phyloP scores from a whole-genome alignment of 2,888 invertebrate genomes.

The Quadriops clusia region DNA sequence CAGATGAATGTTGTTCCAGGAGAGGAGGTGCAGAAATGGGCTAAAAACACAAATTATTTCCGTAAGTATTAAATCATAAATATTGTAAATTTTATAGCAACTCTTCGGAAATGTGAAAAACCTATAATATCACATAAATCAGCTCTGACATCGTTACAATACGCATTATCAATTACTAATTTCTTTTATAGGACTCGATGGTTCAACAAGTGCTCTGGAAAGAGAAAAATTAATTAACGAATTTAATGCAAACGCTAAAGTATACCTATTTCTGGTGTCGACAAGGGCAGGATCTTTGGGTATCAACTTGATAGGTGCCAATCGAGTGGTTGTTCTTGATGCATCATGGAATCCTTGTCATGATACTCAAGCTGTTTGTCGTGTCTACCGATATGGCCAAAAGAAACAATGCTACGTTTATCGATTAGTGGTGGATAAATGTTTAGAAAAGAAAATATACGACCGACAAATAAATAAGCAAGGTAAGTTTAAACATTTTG shows the following conservation, averaged over 20 bases:
- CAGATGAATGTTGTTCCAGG: constrained; percentile 59
- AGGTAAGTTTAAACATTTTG: constrained; percentile 55
- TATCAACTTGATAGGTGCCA: constrained; percentile 94
- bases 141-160: too few species aligned
- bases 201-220: constrained; percentile 88
- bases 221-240: constrained; percentile 92
- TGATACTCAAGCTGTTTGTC: constrained; percentile 93
- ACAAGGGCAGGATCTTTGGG: constrained; percentile 94
- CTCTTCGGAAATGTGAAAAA: too few species aligned
- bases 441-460: constrained; percentile 94
- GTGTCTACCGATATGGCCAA: constrained; percentile 93
- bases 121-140: too few species aligned
- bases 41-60: constrained; percentile 78
- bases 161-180: too few species aligned
- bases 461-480: constrained; percentile 97
- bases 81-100: too few species aligned
- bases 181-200: constrained; percentile 68
- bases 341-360: constrained; percentile 99
- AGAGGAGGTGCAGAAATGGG: constrained; percentile 64
- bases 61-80: constrained; percentile 53
- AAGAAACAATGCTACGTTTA: constrained; percentile 91
- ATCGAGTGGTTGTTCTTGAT: constrained; percentile 93
- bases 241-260: constrained; percentile 79
- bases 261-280: constrained; percentile 88
- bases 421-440: constrained; percentile 92